These are phyloP conservation scores for Rhizomys pruinosus DNA, from an alignment of 2,113 vertebrate genomes.

Conservation along the genomic window DNA sequence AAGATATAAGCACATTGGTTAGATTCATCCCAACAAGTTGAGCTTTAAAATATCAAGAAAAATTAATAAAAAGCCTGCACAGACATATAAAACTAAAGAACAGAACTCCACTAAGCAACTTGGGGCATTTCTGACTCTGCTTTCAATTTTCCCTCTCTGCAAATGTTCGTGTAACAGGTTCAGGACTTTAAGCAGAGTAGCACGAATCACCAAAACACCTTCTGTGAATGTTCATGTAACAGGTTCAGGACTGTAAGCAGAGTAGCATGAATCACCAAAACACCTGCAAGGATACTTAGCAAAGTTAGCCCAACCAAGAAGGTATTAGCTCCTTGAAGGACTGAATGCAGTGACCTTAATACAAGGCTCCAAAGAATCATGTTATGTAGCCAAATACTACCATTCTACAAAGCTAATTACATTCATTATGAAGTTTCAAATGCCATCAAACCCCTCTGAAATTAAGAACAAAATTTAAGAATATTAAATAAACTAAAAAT, in stretches of 20 bases:
- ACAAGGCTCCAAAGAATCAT: not conserved
- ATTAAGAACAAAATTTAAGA: conserved; percentile 8
- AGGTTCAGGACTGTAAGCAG: not conserved
- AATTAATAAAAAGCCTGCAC: not conserved
- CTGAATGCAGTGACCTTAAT: not conserved
- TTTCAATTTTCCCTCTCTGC: not conserved
- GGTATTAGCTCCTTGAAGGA: not conserved
- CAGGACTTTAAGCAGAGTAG: not conserved
- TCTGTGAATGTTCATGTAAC: not conserved
- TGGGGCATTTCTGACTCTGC: not conserved
- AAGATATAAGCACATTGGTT: not conserved
- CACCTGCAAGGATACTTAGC: not conserved
- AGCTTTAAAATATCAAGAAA: not conserved
- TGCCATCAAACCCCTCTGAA: not conserved
- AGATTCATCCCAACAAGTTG: not conserved
- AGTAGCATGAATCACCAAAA: not conserved
- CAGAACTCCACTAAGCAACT: not conserved
- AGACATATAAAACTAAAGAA: not conserved
- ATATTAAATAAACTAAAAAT: not conserved
- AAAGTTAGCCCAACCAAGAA: not conserved
- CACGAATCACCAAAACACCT: not conserved
- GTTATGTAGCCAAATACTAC: not conserved
- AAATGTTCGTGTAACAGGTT: not conserved
- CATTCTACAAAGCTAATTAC: not conserved
- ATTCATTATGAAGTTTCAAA: not conserved